Base-by-base conservation (phyloP, 30 jellyfish, hydroid and myxozoan species). In the Mastigias papua region DNA sequence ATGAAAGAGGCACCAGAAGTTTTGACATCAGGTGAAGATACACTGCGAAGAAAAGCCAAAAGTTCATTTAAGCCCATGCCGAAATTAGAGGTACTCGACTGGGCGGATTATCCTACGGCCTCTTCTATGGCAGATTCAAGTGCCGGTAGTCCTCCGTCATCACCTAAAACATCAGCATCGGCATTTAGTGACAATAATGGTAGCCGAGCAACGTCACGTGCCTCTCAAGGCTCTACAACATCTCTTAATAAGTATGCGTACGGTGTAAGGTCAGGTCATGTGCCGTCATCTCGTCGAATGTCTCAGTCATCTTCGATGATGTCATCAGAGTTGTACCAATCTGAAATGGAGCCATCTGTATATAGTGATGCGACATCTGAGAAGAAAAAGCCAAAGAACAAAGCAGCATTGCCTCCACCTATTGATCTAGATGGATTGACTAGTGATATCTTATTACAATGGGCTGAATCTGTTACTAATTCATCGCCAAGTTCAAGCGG, bases 401-500 rank as follows among this genome's bases (percentile, higher is more conserved):
- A 91, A 51, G 87, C 97, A 1, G 86, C 96, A 0, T 90, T 91
- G 7, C 99, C 99, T 0, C 99, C 99, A 10, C 99, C 99, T 0
- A 91, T 96, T 35, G 96, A 88, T 29, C 73, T 96, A 17, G 99
- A 96, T 37, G 99, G 99, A 1, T 86, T 96, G 22, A 96, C 99
- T 1, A 96, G 99, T 88, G 99, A 96, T 69, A 96, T 96, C 8
- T 68, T 96, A 49, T 66, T 96, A 67, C 99, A 96, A 70, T 96
- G 99, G 99, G 99, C 99, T 4, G 99, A 96, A 58, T 89, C 98
- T 7, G 99, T 96, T 30, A 96, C 99, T 0, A 96, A 96, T 73
- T 96, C 99, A 51, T 91, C 98, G 30, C 99, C 99, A 30, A 96
- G 99, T 63, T 91, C 98, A n/a, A 96, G 99, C 72, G 99, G 99